These are phyloP conservation scores for Etia nguti DNA, from an alignment of 2,113 vertebrate genomes.

Conservation along the genomic window DNA sequence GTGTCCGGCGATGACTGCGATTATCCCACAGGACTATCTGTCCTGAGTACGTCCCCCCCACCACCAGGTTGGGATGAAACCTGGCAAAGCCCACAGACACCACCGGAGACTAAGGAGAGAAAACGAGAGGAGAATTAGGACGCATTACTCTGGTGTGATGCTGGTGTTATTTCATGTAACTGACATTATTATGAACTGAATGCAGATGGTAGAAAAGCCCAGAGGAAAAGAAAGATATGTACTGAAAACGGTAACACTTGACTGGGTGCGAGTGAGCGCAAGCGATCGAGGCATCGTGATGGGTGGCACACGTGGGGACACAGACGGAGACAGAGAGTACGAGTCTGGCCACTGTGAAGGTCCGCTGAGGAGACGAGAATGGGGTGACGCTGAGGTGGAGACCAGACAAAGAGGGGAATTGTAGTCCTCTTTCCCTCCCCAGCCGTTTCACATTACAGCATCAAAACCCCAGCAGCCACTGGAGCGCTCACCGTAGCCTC, in stretches of 20 bases:
- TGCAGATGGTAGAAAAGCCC: neutral
- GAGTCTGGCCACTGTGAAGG: conserved; percentile 40
- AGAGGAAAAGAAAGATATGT: conserved; percentile 4
- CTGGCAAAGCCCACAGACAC: conserved; percentile 95
- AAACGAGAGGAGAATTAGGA: neutral
- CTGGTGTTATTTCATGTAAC: neutral
- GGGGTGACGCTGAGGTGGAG: conserved; percentile 35
- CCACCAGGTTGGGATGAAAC: conserved; percentile 95
- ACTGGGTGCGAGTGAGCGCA: neutral
- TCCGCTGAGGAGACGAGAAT: conserved; percentile 40
- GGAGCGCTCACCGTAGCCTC: conserved; percentile 69
- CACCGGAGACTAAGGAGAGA: conserved; percentile 84
- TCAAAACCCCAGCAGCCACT: conserved; percentile 68
- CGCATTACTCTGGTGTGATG: neutral
- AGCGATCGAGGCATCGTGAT: conserved; percentile 33
- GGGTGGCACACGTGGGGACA: conserved; percentile 46
- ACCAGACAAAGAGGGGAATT: conserved; percentile 70
- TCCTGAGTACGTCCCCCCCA: conserved; percentile 94
- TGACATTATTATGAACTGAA: neutral
- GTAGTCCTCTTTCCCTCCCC: conserved; percentile 46
- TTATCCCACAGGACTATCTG: conserved; percentile 98
- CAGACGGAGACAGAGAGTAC: conserved; percentile 42
- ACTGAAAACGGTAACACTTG: neutral
- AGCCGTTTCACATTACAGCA: conserved; percentile 74
- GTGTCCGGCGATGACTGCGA: conserved; percentile 92